phyloP scores from a whole-genome alignment of 2,888 invertebrate species.

The Melanostoma scalare region DNA sequence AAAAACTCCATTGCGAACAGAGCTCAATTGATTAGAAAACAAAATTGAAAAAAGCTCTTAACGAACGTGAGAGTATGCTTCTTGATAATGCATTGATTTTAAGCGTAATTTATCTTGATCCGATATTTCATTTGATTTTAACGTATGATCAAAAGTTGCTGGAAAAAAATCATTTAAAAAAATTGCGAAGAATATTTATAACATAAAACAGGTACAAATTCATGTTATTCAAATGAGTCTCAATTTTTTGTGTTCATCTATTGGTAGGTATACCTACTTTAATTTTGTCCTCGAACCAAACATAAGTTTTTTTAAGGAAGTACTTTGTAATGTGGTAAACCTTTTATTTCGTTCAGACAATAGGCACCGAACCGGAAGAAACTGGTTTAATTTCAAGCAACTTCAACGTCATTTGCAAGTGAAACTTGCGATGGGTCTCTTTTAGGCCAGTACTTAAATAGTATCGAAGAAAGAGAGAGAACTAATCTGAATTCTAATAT shows the following conservation, averaged over 20 bases:
- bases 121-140: neutral
- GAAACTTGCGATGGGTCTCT: neutral
- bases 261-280: too few species aligned
- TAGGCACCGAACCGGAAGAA: neutral
- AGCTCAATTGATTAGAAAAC: neutral
- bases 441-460: neutral
- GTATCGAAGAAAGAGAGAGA: neutral
- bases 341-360: too few species aligned
- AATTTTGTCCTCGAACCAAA: too few species aligned
- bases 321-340: too few species aligned
- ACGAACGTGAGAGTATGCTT: constrained; percentile 1
- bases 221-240: too few species aligned
- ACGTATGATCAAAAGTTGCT: neutral
- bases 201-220: neutral
- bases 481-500: neutral
- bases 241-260: too few species aligned
- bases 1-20: neutral
- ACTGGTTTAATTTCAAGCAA: neutral
- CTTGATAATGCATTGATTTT: constrained; percentile 1
- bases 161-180: neutral
- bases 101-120: too few species aligned
- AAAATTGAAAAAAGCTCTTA: neutral
- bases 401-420: neutral
- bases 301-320: too few species aligned
- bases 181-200: neutral